These are phyloP conservation scores for Potamilus streckersoni DNA, from an alignment of 1,140 invertebrate species.

Conservation along the genomic window DNA sequence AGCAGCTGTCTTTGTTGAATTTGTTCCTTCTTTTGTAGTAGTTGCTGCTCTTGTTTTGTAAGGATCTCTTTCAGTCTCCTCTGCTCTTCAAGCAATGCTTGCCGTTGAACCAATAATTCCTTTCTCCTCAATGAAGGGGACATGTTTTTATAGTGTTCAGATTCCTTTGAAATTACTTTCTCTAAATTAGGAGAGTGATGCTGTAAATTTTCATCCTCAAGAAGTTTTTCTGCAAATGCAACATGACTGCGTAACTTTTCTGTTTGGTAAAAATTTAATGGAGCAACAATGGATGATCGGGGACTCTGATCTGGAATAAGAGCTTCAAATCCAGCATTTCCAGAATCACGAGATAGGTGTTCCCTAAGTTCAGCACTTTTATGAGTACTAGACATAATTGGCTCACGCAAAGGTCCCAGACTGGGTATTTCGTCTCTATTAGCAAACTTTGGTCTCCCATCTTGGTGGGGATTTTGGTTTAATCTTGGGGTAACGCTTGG, in stretches of 20 bases:
- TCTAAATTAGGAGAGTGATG: slow-evolving; percentile 24
- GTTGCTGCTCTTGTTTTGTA: slow-evolving; percentile 24
- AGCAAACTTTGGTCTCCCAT: slow-evolving; percentile 28
- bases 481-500: slow-evolving; percentile 5
- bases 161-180: slow-evolving; percentile 22
- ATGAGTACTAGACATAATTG: slow-evolving; percentile 27
- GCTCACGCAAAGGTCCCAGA: slow-evolving; percentile 26
- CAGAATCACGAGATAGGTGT: slow-evolving; percentile 10
- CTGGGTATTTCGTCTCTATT: slow-evolving; percentile 16
- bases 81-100: slow-evolving; percentile 29
- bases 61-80: slow-evolving; percentile 15
- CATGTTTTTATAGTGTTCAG: slow-evolving; percentile 25
- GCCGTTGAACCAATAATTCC: slow-evolving; percentile 24
- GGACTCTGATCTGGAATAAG: no score
- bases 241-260: slow-evolving; percentile 16
- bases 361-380: slow-evolving; percentile 26
- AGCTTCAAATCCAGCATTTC: background rate
- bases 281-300: no score
- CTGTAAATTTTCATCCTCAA: slow-evolving; percentile 15
- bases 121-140: slow-evolving; percentile 20
- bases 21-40: slow-evolving; percentile 14
- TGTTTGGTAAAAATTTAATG: no score
- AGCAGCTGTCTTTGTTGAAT: slow-evolving; percentile 18
- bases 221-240: slow-evolving; percentile 18
- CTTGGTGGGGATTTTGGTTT: slow-evolving; percentile 15